phyloP scores from a whole-genome alignment of 2,797 vertebrate genomes.

The Coregonus suidteri region DNA sequence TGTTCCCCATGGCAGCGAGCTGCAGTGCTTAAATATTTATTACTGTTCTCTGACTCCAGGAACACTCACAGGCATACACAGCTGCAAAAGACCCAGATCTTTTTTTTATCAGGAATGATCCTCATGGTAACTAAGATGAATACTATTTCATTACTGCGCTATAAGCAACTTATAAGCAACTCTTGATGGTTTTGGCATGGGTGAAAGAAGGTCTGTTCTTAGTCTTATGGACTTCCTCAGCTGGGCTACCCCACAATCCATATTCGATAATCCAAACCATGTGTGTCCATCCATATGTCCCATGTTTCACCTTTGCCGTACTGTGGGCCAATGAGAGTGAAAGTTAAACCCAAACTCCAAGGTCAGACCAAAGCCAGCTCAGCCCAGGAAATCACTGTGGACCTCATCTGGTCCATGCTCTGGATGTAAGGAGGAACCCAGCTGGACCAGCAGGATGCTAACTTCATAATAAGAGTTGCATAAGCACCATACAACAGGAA shows the following conservation, averaged over 20 bases:
- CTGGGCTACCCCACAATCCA: not conserved
- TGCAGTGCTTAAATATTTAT: conserved; percentile 62
- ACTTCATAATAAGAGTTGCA: conserved; percentile 1
- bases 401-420: conserved; percentile 50
- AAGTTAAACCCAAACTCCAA: conserved; percentile 36
- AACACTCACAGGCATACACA: conserved; percentile 43
- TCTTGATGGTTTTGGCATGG: not conserved
- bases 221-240: not conserved
- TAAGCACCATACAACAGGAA: not conserved
- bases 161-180: not conserved
- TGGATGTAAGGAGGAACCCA: conserved; percentile 53
- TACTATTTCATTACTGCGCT: conserved; percentile 19
- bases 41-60: conserved; percentile 47
- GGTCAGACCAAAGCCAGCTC: conserved; percentile 36
- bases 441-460: conserved; percentile 53
- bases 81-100: conserved; percentile 24
- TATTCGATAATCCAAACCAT: not conserved
- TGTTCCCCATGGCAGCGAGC: conserved; percentile 41
- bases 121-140: conserved; percentile 21
- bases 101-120: conserved; percentile 31
- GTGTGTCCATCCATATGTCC: not conserved
- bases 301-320: conserved; percentile 8
- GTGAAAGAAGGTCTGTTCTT: conserved; percentile 21
- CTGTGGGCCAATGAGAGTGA: conserved; percentile 8
- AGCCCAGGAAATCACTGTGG: conserved; percentile 30